Conservation (phyloP, 2,113 vertebrate species). For the Glaucidium brasilianum region DNA sequence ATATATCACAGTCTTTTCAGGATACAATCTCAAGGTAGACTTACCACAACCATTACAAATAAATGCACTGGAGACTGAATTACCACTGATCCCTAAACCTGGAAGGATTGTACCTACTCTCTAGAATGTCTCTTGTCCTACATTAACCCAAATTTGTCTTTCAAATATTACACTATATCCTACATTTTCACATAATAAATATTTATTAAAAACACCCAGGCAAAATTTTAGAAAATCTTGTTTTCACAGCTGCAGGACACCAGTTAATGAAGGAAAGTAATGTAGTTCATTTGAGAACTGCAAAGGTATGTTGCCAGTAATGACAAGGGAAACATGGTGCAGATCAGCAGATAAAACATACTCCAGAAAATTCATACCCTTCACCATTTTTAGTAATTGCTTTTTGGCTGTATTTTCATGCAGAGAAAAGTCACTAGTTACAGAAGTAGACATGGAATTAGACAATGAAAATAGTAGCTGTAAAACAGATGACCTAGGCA, state of each 20-base stretch:
- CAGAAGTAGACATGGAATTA: background rate
- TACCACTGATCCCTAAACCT: background rate
- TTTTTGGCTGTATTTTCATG: background rate
- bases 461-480: background rate
- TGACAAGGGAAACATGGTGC: background rate
- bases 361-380: background rate
- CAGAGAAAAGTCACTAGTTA: background rate
- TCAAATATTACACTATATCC: background rate
- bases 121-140: background rate
- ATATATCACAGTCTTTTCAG: background rate
- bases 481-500: background rate
- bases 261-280: background rate
- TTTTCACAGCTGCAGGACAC: background rate
- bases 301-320: background rate
- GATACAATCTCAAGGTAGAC: background rate
- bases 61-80: background rate
- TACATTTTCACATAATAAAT: background rate
- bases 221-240: background rate
- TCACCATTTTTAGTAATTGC: background rate
- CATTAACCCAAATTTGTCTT: background rate
- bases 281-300: background rate
- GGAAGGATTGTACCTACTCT: background rate
- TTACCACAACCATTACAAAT: background rate
- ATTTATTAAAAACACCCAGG: background rate
- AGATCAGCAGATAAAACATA: background rate